These are phyloP conservation scores for Lithobates pipiens DNA, from an alignment of 2,797 vertebrate species.

Conservation along the genomic window DNA sequence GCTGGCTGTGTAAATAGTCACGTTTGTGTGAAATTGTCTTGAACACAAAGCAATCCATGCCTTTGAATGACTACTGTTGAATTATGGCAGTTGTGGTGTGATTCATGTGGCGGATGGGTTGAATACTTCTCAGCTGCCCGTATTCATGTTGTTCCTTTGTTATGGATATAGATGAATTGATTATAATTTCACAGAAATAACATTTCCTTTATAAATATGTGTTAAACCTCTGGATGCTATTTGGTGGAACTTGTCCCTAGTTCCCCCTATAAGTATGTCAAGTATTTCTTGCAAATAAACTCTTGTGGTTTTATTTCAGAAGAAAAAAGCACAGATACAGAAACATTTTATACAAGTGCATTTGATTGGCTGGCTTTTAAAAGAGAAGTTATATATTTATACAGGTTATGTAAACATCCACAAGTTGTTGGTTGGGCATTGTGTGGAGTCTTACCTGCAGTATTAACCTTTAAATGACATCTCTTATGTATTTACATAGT, in stretches of 20 bases:
- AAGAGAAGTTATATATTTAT: too few relatives aligned
- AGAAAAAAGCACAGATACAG: too few relatives aligned
- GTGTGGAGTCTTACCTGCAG: too few relatives aligned
- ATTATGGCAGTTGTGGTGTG: constrained; percentile 19
- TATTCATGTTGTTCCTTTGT: constrained; percentile 26
- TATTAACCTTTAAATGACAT: too few relatives aligned
- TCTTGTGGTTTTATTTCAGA: not conserved
- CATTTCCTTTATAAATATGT: not conserved
- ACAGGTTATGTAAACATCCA: too few relatives aligned
- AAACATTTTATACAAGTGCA: too few relatives aligned
- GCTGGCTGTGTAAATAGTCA: constrained; percentile 12
- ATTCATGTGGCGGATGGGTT: not conserved
- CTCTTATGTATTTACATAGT: too few relatives aligned
- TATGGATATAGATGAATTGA: constrained; percentile 23
- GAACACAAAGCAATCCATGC: constrained; percentile 26
- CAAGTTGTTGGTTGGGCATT: too few relatives aligned
- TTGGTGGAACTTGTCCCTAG: not conserved
- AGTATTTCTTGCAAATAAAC: not conserved
- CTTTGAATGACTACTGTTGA: constrained; percentile 21
- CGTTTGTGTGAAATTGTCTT: constrained; percentile 17
- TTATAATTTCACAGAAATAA: not conserved
- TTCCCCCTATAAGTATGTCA: not conserved
- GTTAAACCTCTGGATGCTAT: not conserved
- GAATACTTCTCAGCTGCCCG: constrained; percentile 7
- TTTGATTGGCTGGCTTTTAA: too few relatives aligned